Evolutionary conservation across 2,797 vertebrate genomes (phyloP).

Genomic region (Gephyroberyx darwinii): DNA sequence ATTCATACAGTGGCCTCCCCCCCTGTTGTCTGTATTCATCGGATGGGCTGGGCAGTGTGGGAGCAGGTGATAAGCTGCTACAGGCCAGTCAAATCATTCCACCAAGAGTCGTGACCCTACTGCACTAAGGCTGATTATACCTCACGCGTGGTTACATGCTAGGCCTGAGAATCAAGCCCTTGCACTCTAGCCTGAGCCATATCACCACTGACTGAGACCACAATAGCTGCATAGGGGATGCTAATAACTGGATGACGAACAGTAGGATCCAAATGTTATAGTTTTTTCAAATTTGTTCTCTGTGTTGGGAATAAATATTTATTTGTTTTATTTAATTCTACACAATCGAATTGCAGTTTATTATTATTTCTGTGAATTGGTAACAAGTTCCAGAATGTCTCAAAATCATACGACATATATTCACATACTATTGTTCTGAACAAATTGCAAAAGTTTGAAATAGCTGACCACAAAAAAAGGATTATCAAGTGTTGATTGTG

Average conservation of each 20-base stretch:
- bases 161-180: slow-evolving; percentile 57
- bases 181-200: slow-evolving; percentile 45
- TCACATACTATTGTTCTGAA: not conserved
- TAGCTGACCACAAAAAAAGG: not conserved
- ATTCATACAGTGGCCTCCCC: slow-evolving; percentile 72
- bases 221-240: slow-evolving; percentile 28
- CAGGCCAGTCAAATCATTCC: slow-evolving; percentile 61
- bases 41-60: slow-evolving; percentile 48
- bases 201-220: slow-evolving; percentile 55
- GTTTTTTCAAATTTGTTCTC: not conserved
- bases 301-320: not conserved
- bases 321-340: not conserved
- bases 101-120: slow-evolving; percentile 73
- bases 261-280: not conserved
- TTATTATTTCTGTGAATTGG: not conserved
- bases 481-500: not conserved
- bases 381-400: not conserved
- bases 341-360: not conserved
- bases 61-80: slow-evolving; percentile 72
- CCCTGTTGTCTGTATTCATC: slow-evolving; percentile 47
- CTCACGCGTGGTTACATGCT: slow-evolving; percentile 42
- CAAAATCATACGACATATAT: too few species aligned
- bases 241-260: slow-evolving; percentile 39
- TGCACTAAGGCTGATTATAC: slow-evolving; percentile 73
- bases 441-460: not conserved